Evolutionary conservation across 1,140 invertebrate species (phyloP), one percentile per base, ranked within the genome.

Genomic region (Drosophila carrolli): DNA sequence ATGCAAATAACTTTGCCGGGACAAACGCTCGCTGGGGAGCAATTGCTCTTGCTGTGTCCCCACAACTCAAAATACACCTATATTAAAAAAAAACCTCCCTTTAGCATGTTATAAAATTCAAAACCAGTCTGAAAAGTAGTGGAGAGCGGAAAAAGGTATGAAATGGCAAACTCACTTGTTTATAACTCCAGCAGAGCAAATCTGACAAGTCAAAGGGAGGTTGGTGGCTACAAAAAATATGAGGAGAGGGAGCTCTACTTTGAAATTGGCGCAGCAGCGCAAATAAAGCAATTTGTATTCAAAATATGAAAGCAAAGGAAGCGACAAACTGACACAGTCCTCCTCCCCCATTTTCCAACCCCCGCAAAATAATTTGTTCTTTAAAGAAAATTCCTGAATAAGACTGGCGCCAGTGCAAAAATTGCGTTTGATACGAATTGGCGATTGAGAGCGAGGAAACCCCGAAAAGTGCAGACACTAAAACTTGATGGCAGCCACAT

Each of bases 211-310:
- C 55, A 2, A 61, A 74, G 32, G 38, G 68, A 48, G 62, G 46
- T 14, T 66, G 59, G 59, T 66, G 58, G 59, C 23, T 66, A 35
- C 19, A 51, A 62, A 56, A 53, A 54, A 56, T 47, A 16, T 1
- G 1, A 43, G 41, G 19, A 27, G 43, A 41, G 16, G 44, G 16
- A 32, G 57, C 13, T 27, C 44, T 37, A 37, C 44, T 54, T 53
- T 62, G 16, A 89, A 89, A 89, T 88, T 89, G 84, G 68, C 80
- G 80, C 83, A 83, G 83, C 83, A 86, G 83, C 72, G 82, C 75
- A 91, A 91, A 91, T 91, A 91, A 91, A 91, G 90, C 80, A 91
- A 91, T 91, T 91, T 91, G 90, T 91, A 91, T 91, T 91, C 90
- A 90, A 91, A 91, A 91, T 91, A 91, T 91, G 90, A 90, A 90